A percentile compares a stretch with the other conserved stretches of the same genome.
These are phyloP conservation scores for Orientallactaga sibirica DNA, from an alignment of 2,797 vertebrate genomes.

Conservation along the genomic window DNA sequence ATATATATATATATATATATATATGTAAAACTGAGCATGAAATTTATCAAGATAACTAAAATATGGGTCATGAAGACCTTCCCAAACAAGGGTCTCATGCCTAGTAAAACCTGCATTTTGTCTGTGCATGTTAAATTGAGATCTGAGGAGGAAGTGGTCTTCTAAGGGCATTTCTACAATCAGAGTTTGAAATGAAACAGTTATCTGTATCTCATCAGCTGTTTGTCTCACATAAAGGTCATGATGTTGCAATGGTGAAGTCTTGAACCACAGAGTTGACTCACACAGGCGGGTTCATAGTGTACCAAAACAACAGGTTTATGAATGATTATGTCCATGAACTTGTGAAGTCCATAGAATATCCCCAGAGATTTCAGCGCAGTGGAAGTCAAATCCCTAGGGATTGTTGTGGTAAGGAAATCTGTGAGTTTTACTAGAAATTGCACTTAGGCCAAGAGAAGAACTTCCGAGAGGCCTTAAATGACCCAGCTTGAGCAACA, in stretches of 20 bases:
- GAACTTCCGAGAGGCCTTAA: neutral
- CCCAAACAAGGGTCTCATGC: neutral
- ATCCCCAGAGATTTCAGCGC: neutral
- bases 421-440: conserved; percentile 1
- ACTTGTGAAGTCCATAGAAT: neutral
- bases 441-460: neutral
- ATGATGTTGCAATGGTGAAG: conserved; percentile 73
- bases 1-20: too few species aligned
- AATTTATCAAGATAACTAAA: conserved; percentile 26
- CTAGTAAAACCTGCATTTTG: conserved; percentile 44
- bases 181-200: conserved; percentile 8
- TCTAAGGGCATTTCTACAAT: conserved; percentile 38
- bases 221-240: conserved; percentile 69
- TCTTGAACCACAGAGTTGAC: conserved; percentile 20
- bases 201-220: conserved; percentile 65
- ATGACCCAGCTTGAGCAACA: neutral
- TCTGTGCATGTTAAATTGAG: neutral
- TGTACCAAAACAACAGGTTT: conserved; percentile 21
- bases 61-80: neutral
- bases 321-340: neutral
- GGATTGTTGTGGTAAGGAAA: neutral
- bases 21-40: neutral
- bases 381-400: neutral
- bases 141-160: neutral
- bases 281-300: accelerated